Evolutionary conservation across 2,113 vertebrate species (phyloP), one percentile per base, ranked within the genome.

Genomic region (Rhinoptilus africanus): DNA sequence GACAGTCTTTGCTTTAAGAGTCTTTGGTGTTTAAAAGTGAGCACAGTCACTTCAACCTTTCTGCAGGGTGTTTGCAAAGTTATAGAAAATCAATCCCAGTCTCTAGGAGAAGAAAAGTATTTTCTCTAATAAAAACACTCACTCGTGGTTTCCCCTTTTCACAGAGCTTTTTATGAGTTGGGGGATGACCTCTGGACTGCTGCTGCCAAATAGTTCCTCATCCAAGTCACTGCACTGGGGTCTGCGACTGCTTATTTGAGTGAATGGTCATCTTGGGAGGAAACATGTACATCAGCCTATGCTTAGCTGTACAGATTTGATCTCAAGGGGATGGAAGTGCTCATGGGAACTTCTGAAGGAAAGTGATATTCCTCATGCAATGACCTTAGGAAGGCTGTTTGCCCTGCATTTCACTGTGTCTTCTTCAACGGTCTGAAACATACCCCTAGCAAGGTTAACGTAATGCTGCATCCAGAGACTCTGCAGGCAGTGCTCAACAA

Each of bases 111-210:
- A 92, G 79, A 79, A 91, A 95, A 89, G 85, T 27, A 90, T 93
- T 95, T 90, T 96, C 89, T 90, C 94, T 78, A 95, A 91, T 96
- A 96, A 97, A 97, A 97, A 67, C 56, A 59, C 43, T 89, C 92
- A 54, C 50, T 94, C 34, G n/a, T 91, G 93, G 71, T 89, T 97
- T 96, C 68, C 83, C 45, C 35, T 90, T 96, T 95, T 95, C 96
- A 92, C 69, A 78, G 91, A 92, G 82, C 45, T 34, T 94, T 94
- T 89, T 76, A 74, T 7, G 8, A 50, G 56, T 34, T 1, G 1
- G 10, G 68, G 27, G 9, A 37, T 72, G 51, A 74, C 37, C 60
- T 89, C 48, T 92, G 48, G 19, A 16, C 47, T 80, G 23, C 51
- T 27, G 5, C 75, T 86, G 60, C 21, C 73, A 67, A 77, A 14